Evolutionary conservation across 2,113 vertebrate genomes (phyloP), one percentile per base, ranked within the genome.

Genomic region (Poeciliopsis occidentalis): DNA sequence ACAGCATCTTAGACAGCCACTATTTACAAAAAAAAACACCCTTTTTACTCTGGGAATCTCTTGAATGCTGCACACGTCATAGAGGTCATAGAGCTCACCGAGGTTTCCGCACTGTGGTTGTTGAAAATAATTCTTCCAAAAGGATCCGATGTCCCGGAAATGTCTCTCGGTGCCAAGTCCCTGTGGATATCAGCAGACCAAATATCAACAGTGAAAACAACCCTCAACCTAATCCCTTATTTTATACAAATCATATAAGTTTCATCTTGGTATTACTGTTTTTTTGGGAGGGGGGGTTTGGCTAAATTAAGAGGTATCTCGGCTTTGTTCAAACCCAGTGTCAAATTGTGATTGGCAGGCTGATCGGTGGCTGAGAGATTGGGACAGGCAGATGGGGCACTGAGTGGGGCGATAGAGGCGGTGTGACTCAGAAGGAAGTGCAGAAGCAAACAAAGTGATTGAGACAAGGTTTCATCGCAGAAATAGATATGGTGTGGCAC

Each of bases 121-220:
- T 96, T 96, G 92, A 96, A 96, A 17, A 95, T 93, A 72, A 97
- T 90, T 32, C 94, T 94, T 2, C 95, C 94, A 6, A 97, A 98
- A 0, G 97, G 97, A 89, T 98, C 97, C 0, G 96, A 97, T 0
- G 97, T 96, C 60, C 97, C 97, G 0, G 95, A 96, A 76, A 94
- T 91, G 81, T 98, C 97, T 60, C 96, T 91, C 0, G 97, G 96
- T 11, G 96, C 96, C 90, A 98, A 89, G 88, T 97, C 97, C 85
- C 96, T 97, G 90, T 12, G 32, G 71, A 47, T 12, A 63, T 67
- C 41, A 82, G 3, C 60, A 73, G 32, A 80, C 26, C 67, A 68
- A 78, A 85, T 34, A 85, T 47, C 8, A 75, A 10, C 66, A 72
- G 22, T 60, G 13, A 34, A 1, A 17, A 1, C 81, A 79, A 54